These are phyloP conservation scores for Eupsilia transversa DNA, from an alignment of 2,888 invertebrate species.

Conservation along the genomic window DNA sequence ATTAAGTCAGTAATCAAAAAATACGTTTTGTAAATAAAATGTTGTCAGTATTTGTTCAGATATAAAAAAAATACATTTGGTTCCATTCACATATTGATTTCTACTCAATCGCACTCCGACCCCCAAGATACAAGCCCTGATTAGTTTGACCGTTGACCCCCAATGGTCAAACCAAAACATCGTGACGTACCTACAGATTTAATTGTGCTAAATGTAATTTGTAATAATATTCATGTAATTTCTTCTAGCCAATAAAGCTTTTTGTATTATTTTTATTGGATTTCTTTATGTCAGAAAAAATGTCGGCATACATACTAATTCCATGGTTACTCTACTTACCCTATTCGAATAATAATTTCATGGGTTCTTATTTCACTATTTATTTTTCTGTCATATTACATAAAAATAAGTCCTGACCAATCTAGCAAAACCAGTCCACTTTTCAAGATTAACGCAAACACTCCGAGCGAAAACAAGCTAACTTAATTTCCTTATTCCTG, in stretches of 20 bases:
- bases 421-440: background rate
- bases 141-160: no score
- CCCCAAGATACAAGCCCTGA: no score
- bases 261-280: no score
- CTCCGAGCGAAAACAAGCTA: constrained; percentile 3
- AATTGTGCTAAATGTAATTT: no score
- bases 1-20: background rate
- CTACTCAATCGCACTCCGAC: background rate
- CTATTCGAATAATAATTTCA: no score
- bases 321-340: background rate
- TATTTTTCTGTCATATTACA: background rate
- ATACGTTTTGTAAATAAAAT: background rate
- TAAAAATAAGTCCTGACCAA: no score
- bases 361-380: background rate
- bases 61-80: background rate
- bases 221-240: no score
- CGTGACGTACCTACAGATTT: no score
- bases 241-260: no score
- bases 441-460: constrained; percentile 3
- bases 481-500: constrained; percentile 27
- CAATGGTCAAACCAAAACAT: no score
- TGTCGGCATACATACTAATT: no score
- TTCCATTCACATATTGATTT: background rate
- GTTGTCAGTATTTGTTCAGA: background rate
- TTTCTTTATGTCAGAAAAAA: no score